Evolutionary conservation across 2,888 invertebrate species (phyloP), one percentile per base, ranked within the genome.

Genomic region (Diarsia brunnea): DNA sequence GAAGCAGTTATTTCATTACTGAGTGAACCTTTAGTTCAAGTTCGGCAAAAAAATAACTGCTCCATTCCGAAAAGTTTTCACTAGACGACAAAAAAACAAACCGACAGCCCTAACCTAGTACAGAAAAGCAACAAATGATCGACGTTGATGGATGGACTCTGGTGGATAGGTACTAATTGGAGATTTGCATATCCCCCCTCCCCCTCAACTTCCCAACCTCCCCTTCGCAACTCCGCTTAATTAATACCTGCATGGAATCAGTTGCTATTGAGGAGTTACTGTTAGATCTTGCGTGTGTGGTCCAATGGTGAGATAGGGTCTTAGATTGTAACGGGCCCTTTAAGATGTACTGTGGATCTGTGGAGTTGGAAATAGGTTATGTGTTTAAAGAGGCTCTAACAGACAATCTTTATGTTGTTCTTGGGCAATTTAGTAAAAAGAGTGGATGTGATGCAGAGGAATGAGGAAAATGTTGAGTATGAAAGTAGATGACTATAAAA

Each of bases 131-230:
- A 79, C 84, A 81, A 84, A 84, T 81, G 80, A 82, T 78, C 74
- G 92, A 91, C 92, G 85, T 86, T 93, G 92, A 93, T 90, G 79
- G 92, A 93, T 91, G 88, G 78, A 82, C 81, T 83, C 80, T 73
- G 82, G 84, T 87, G 81, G 88, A 86, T 85, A 84, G 86, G 84
- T 88, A 88, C 92, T 95, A 94, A 95, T 95, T 94, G 95, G 91
- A 90, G 86, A 90, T 93, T 93, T 92, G 92, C 92, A 93, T 93
- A 90, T 83, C 51, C 80, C 75, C 80, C 82, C 79, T 73, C 68
- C 75, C 87, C 86, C 87, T 87, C 78, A 31, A 55, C 43, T 64
- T 67, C 31, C 27, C 63, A 64, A 60, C 73, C 67, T 68, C 73
- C 66, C 67, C 5, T 38, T 27, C 27, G 21, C 45, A 63, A 47